These are phyloP conservation scores for Chrysolina americana DNA, from an alignment of 2,888 invertebrate genomes.

Conservation along the genomic window DNA sequence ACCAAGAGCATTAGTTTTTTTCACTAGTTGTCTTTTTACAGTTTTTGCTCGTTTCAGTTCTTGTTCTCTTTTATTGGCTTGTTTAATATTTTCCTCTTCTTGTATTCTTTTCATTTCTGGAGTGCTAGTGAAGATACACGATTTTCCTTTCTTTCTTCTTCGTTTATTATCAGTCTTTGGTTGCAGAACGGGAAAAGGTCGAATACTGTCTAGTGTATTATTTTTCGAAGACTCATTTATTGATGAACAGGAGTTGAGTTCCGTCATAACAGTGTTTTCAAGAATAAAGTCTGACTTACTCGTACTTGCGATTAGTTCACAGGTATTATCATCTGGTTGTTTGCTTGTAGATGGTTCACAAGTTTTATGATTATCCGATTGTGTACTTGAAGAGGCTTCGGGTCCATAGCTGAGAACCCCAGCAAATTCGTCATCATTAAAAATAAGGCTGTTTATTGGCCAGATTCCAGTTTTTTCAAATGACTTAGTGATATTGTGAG, in stretches of 20 bases:
- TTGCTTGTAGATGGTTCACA: slow-evolving; percentile 23
- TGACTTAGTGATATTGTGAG: slow-evolving; percentile 31
- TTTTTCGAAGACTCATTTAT: slow-evolving; percentile 4
- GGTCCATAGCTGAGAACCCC: slow-evolving; percentile 26
- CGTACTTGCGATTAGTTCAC: slow-evolving; percentile 23
- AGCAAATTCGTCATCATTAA: slow-evolving; percentile 27
- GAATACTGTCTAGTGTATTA: slow-evolving; percentile 15
- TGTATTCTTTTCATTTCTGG: slow-evolving; percentile 26
- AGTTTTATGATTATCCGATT: slow-evolving; percentile 5
- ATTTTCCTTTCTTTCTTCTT: slow-evolving; percentile 30
- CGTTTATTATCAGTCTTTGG: slow-evolving; percentile 9
- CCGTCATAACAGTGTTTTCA: slow-evolving; percentile 28
- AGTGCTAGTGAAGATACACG: slow-evolving; percentile 28
- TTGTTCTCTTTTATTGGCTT: too few species aligned
- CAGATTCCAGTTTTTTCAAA: slow-evolving; percentile 38
- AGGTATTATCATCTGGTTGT: too few species aligned
- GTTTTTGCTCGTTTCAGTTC: too few species aligned
- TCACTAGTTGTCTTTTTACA: too few species aligned
- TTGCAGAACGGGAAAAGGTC: slow-evolving; percentile 18
- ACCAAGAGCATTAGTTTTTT: not conserved
- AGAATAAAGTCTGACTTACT: slow-evolving; percentile 21
- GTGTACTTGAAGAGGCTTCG: not conserved
- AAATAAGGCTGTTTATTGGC: slow-evolving; percentile 36
- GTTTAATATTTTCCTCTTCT: too few species aligned
- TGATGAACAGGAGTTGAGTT: slow-evolving; percentile 25